Evolutionary conservation across 2,888 invertebrate species (phyloP), one percentile per base, ranked within the genome.

Genomic region (Dasysyrphus albostriatus): DNA sequence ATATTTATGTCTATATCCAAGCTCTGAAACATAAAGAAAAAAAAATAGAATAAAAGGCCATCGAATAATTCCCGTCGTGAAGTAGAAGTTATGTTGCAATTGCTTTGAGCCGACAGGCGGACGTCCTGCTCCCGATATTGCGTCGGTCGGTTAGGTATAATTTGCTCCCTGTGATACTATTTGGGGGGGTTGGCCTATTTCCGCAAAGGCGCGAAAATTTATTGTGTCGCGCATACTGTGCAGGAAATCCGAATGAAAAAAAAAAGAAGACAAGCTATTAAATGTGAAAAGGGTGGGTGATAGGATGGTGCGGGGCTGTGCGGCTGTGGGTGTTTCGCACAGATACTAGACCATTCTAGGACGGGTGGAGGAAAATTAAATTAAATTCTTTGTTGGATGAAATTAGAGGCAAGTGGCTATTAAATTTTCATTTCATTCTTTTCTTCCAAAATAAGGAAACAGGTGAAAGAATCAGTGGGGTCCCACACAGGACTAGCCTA

Each of bases 321-420:
- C 44, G 69, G 29, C 10, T 8, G 4, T 42, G 42, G 39, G 7
- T 1, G 1, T 39, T 61, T 37, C 63, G 37, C 42, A 42, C 32
- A 47, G 16, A 47, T 24, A 73, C 49, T 34, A 54, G 72, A 58
- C 54, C 65, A 12, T 42, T n/a, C 19, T 54, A 54, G 10, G 39
- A 39, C 6, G 69, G 72, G 34, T 59, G 67, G 58, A 61, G 65
- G 74, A 82, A 85, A 85, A 85, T 82, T 85, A 85, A 85, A 85
- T 85, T 85, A 85, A 85, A 85, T 85, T 82, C 85, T 82, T 85
- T 85, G 82, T 82, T 70, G 82, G 82, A 81, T 74, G 70, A 74
- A 81, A 85, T 85, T 82, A 85, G 77, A 85, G 69, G 81, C 85
- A 85, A 85, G 85, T 85, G 85, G 85, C 81, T 82, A 85, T 85